Evolutionary conservation across 2,797 vertebrate genomes (phyloP), one percentile per base, ranked within the genome.

Genomic region (Galagoides demidoff): DNA sequence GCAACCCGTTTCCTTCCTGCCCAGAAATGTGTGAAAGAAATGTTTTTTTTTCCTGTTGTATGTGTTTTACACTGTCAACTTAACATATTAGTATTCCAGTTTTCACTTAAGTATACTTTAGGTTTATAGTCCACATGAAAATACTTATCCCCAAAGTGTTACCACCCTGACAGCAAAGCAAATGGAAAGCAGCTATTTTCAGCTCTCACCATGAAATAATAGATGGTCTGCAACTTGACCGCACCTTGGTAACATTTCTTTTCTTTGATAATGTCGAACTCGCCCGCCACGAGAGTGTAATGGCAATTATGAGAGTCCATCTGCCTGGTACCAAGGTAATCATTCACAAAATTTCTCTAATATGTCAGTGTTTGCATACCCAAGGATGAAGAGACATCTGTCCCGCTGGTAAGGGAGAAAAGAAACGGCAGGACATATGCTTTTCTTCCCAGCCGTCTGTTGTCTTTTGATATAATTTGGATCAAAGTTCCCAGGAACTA

Each of bases 251-350:
- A 97, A 85, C 92, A 66, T 66, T 95, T 79, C 57, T 96, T 97
- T 94, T 90, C 83, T 92, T 83, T 89, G 83, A 95, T 74, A 97
- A 95, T 61, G 87, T 89, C 96, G 89, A 95, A 88, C 70, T 92
- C 45, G 68, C 95, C 92, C 96, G 52, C 93, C 89, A 92, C 66
- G 82, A 93, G 95, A 74, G n/a, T 55, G 25, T 95, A 97, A 95
- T 93, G 97, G 94, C 87, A 93, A 98, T 97, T 97, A 97, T 91
- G 74, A 91, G 97, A 96, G 95, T 84, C 88, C 96, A 97, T 97
- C 96, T 97, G 92, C 94, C 94, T 74, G 87, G 59, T 68, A 89
- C 95, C 87, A 95, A 92, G 59, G 76, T 95, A 96, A 95, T 94
- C 0, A 92, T 68, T 98, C 85, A 87, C 89, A 71, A 96, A 98